phyloP scores from a whole-genome alignment of 92 coral and sea anemone species.

The Porites evermanni region DNA sequence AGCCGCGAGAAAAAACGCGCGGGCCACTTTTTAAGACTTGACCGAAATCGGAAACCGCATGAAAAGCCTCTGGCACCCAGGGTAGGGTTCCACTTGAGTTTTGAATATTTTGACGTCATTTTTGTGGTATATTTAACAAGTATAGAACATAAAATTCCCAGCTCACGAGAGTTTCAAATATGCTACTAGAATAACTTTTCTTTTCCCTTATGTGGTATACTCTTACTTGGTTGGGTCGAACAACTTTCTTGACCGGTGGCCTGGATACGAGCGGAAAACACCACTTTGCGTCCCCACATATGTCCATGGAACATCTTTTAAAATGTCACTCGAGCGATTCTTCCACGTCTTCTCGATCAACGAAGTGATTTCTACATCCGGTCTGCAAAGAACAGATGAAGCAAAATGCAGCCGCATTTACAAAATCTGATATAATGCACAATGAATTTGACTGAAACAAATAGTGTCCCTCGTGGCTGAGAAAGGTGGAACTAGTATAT shows the following conservation, averaged over 20 bases:
- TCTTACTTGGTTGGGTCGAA: slow-evolving; percentile 95
- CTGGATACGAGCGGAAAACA: slow-evolving; percentile 89
- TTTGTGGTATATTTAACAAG: too few species aligned
- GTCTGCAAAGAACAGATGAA: slow-evolving; percentile 36
- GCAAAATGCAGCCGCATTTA: too few species aligned
- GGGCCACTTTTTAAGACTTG: too few species aligned
- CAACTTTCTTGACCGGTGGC: slow-evolving; percentile 88
- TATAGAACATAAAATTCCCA: background rate
- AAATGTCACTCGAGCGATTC: slow-evolving; percentile 78
- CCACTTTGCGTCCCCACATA: slow-evolving; percentile 95
- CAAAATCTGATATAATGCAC: too few species aligned
- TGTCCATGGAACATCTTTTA: slow-evolving; percentile 97
- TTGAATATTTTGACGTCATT: too few species aligned
- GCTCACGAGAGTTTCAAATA: background rate
- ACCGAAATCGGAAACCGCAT: too few species aligned
- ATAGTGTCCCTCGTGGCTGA: too few species aligned
- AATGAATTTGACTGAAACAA: too few species aligned
- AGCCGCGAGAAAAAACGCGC: too few species aligned
- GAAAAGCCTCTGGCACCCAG: too few species aligned
- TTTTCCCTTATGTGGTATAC: background rate
- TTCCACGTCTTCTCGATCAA: slow-evolving; percentile 85
- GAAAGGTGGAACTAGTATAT: too few species aligned
- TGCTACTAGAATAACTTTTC: background rate
- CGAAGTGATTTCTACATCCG: slow-evolving; percentile 95
- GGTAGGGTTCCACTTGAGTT: too few species aligned